Evolutionary conservation across 2,113 vertebrate species (phyloP).

Genomic region (Oxyruncus cristatus): DNA sequence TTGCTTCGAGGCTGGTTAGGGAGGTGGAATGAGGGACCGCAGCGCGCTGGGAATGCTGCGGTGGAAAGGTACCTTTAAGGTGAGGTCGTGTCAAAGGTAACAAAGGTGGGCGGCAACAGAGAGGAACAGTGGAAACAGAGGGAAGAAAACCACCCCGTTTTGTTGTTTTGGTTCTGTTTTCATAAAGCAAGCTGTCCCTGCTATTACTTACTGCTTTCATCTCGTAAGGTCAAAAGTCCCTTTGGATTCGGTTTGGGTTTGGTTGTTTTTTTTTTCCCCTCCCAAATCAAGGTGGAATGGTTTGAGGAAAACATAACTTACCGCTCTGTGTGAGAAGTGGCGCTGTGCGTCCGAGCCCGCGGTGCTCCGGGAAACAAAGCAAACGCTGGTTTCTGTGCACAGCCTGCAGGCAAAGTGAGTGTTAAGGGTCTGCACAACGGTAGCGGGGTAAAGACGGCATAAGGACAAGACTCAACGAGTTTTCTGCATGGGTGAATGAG

Average conservation of each 20-base stretch:
- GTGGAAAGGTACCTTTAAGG: fast-evolving
- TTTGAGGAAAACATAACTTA: not conserved
- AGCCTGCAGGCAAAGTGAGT: not conserved
- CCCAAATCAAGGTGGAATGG: not conserved
- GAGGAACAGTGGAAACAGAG: too few species aligned
- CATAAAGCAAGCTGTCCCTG: not conserved
- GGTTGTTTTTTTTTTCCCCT: not conserved
- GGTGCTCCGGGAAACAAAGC: not conserved
- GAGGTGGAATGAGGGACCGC: fast-evolving
- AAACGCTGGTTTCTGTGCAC: not conserved
- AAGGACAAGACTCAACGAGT: not conserved
- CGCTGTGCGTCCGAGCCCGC: not conserved
- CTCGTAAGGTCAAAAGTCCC: not conserved
- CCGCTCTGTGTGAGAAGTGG: not conserved
- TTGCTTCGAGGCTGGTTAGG: not conserved
- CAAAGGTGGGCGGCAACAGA: not conserved
- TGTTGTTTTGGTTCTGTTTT: not conserved
- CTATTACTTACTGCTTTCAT: fast-evolving
- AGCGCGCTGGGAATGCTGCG: fast-evolving
- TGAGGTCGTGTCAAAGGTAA: not conserved
- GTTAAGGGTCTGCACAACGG: too few species aligned
- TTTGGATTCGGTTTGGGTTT: too few species aligned
- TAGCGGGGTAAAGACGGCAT: not conserved
- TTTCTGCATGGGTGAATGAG: not conserved
- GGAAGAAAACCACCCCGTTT: fast-evolving